phyloP scores from a whole-genome alignment of 2,797 vertebrate genomes.

The Crenuchus spilurus region DNA sequence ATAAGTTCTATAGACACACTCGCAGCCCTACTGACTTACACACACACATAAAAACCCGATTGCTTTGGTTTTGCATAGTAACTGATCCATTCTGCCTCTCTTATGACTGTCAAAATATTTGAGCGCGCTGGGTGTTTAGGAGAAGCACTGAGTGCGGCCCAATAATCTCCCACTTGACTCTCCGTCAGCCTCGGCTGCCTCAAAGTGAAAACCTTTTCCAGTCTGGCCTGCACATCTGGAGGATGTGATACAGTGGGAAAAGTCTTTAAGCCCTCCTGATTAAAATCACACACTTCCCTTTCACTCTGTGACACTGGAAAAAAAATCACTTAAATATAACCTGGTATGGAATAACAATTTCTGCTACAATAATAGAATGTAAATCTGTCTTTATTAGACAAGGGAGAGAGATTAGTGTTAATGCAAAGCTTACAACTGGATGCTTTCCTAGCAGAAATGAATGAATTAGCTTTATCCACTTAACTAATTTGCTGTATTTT shows the following conservation, averaged over 20 bases:
- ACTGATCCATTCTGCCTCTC: conserved; percentile 73
- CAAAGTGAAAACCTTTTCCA: conserved; percentile 28
- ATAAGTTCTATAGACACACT: conserved; percentile 4
- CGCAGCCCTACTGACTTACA: background rate
- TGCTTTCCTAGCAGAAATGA: conserved; percentile 78
- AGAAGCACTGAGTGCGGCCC: conserved; percentile 72
- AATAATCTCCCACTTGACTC: conserved; percentile 73
- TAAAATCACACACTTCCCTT: conserved; percentile 74
- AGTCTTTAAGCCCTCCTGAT: conserved; percentile 71
- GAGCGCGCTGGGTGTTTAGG: conserved; percentile 73
- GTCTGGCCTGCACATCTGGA: conserved; percentile 70
- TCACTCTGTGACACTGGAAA: conserved; percentile 58
- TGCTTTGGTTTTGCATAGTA: conserved; percentile 32
- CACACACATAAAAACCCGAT: background rate
- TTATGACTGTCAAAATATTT: conserved; percentile 79
- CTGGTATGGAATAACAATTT: conserved; percentile 67
- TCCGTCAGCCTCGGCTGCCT: conserved; percentile 33
- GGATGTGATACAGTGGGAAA: conserved; percentile 59
- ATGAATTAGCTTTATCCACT: conserved; percentile 65
- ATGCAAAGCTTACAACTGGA: conserved; percentile 60
- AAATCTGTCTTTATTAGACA: conserved; percentile 64
- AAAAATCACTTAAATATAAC: conserved; percentile 63
- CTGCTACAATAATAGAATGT: conserved; percentile 66
- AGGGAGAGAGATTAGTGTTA: conserved; percentile 60
- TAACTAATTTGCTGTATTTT: conserved; percentile 59